Base-by-base conservation (phyloP, 1,140 invertebrate genomes). In the Drosophila subpulchrella region DNA sequence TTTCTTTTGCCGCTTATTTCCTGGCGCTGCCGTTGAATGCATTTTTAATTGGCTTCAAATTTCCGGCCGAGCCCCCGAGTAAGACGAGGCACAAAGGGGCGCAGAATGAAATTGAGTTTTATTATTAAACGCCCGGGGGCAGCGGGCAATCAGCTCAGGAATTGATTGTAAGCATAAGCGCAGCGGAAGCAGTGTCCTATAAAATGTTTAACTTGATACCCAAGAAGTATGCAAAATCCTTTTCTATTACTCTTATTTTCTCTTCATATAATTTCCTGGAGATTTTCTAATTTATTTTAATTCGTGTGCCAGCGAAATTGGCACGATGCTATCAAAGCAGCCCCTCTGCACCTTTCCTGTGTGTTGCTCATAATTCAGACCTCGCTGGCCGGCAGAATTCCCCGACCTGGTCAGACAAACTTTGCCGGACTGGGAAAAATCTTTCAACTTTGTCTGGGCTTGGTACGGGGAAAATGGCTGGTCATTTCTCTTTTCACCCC, bases 31-130 rank as follows among this genome's bases (percentile, higher is more conserved):
- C 81, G 62, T 68, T 72, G 71, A 79, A 80, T 84, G 70, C 84
- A 84, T 80, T 89, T 82, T 83, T 88, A 88, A 88, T 88, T 89
- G 84, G 84, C 70, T 81, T 88, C 80, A 63, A 83, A 89, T 89
- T 89, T 88, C 83, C 81, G 59, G 62, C 55, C 54, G 15, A 61
- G 61, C 34, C 71, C 44, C 30, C 2, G 47, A 60, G 72, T 57
- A 32, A 82, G 53, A 48, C 44, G 60, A 81, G 68, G 44, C 60
- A 70, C 60, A 67, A 46, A 56, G 51, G 27, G 34, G 61, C 56
- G 55, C 59, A 46, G 51, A 67, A 71, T 48, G 48, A 58, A 70
- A 77, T 77, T 77, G 70, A 68, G 74, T 86, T 80, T 81, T 78
- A 78, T 72, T 72, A 72, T 81, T 78, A 71, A 67, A 38, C 56